A percentile compares a stretch with the other conserved stretches of the same genome.
Evolutionary conservation across 2,888 invertebrate genomes (phyloP).

Genomic region (Cephus rjabovi): DNA sequence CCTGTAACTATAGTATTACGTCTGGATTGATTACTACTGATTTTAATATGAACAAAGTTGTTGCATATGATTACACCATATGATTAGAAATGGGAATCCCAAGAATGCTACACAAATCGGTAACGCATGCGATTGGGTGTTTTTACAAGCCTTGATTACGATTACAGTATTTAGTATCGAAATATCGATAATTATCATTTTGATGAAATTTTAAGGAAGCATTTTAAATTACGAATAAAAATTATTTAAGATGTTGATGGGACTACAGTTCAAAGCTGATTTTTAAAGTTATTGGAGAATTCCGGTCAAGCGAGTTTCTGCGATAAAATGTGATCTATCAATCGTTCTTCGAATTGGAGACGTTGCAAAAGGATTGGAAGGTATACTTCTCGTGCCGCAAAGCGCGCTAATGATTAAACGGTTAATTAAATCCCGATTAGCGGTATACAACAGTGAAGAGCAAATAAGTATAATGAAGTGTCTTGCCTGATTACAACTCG

Average conservation of each 20-base stretch:
- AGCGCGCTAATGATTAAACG: conserved; percentile 47
- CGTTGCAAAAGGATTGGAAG: neutral
- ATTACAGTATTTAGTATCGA: neutral
- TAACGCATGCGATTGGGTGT: too few relatives aligned
- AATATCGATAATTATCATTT: neutral
- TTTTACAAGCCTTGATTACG: too few relatives aligned
- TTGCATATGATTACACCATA: neutral
- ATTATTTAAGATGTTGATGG: neutral
- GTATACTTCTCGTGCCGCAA: neutral
- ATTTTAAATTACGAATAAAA: neutral
- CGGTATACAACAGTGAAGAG: conserved; percentile 45
- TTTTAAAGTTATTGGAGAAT: neutral
- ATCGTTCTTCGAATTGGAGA: neutral
- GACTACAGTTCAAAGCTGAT: neutral
- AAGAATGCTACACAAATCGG: neutral
- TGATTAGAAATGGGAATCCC: neutral
- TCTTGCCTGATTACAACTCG: conserved; percentile 50
- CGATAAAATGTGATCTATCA: neutral
- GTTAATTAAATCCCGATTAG: conserved; percentile 57
- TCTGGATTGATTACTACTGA: conserved; percentile 14
- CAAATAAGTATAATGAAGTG: conserved; percentile 54
- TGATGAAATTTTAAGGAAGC: neutral
- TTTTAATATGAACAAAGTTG: conserved; percentile 8
- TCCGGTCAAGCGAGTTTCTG: neutral
- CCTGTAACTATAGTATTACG: neutral